phyloP scores from a whole-genome alignment of 2,888 invertebrate genomes.

The Eubasilissa splendida region DNA sequence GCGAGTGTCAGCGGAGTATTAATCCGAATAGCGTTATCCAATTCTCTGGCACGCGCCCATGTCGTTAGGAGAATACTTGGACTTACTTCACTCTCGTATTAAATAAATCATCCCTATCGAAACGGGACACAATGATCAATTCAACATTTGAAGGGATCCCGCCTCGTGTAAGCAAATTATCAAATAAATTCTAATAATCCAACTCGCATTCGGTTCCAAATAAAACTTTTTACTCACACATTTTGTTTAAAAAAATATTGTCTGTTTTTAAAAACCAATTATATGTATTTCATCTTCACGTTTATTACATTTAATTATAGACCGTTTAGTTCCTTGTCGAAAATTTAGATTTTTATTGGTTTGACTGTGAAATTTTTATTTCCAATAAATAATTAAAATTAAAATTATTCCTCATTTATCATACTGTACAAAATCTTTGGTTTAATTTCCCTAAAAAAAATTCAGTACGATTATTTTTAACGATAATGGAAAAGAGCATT shows the following conservation, averaged over 20 bases:
- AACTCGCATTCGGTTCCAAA: background rate
- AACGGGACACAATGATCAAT: slow-evolving; percentile 8
- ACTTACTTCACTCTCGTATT: slow-evolving; percentile 26
- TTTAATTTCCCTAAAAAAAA: too few relatives aligned
- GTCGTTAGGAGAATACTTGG: slow-evolving; percentile 43
- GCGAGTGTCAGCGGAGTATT: slow-evolving; percentile 41
- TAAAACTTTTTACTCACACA: background rate
- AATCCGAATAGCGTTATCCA: slow-evolving; percentile 46
- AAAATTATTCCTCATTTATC: too few relatives aligned
- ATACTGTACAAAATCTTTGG: too few relatives aligned
- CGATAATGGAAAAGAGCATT: too few relatives aligned
- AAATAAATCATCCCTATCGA: slow-evolving; percentile 45
- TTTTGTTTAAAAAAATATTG: background rate
- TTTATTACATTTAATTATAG: too few relatives aligned
- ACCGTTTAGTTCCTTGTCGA: too few relatives aligned
- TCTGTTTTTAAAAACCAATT: too few relatives aligned
- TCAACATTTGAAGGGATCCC: slow-evolving; percentile 21
- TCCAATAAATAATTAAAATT: too few relatives aligned
- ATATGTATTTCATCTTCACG: too few relatives aligned
- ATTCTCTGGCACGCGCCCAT: slow-evolving; percentile 50
- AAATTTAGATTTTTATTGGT: too few relatives aligned
- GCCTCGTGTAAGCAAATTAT: background rate
- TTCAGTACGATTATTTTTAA: too few relatives aligned
- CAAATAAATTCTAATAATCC: background rate
- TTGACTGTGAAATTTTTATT: too few relatives aligned